A percentile compares a stretch with the other conserved stretches of the same genome.
Evolutionary conservation across 2,113 vertebrate genomes (phyloP).

Genomic region (Camelus dromedarius): DNA sequence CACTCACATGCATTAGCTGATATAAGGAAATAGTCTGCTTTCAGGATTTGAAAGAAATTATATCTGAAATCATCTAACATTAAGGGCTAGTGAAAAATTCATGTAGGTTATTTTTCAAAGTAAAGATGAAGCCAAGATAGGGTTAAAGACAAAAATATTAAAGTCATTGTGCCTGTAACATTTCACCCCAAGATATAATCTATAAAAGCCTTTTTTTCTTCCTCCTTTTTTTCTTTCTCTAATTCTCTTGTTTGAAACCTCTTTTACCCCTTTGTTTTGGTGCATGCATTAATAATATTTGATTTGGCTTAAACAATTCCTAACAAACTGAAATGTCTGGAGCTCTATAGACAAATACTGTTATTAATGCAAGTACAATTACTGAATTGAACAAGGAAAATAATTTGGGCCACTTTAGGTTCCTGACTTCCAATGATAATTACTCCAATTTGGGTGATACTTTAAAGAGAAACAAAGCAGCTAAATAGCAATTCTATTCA

Average conservation of each 20-base stretch:
- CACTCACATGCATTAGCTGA: constrained; percentile 51
- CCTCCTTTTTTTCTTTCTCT: neutral
- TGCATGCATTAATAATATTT: constrained; percentile 76
- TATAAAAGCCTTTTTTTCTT: neutral
- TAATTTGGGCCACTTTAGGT: constrained; percentile 77
- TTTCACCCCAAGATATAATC: neutral
- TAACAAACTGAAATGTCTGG: constrained; percentile 77
- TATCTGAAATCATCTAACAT: neutral
- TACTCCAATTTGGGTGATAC: constrained; percentile 74
- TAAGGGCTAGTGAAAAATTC: constrained; percentile 46
- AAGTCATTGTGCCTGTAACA: neutral
- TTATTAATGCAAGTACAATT: constrained; percentile 82
- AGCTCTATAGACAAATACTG: constrained; percentile 73
- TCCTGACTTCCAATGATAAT: constrained; percentile 79
- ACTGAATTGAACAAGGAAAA: constrained; percentile 78
- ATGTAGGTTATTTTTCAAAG: neutral
- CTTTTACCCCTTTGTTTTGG: constrained; percentile 47
- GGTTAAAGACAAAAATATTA: constrained; percentile 65
- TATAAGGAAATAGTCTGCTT: constrained; percentile 69
- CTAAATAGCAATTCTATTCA: constrained; percentile 64
- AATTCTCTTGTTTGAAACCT: constrained; percentile 47
- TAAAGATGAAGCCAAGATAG: constrained; percentile 32
- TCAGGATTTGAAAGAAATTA: constrained; percentile 66
- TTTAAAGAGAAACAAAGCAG: constrained; percentile 74
- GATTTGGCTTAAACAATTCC: constrained; percentile 59